These are phyloP conservation scores for Anhinga anhinga DNA, from an alignment of 2,113 vertebrate genomes.

Conservation along the genomic window DNA sequence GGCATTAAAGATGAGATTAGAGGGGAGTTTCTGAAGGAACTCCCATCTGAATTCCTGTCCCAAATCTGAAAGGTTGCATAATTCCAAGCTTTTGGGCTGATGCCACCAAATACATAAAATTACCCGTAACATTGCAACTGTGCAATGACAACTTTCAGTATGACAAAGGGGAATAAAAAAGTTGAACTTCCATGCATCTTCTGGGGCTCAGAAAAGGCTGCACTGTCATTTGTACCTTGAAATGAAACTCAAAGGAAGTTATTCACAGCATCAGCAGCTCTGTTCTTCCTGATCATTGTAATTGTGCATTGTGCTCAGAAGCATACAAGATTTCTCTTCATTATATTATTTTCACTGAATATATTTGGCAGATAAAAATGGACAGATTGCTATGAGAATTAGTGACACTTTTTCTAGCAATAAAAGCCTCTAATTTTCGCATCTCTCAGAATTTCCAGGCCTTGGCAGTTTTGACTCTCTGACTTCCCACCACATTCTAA, in stretches of 20 bases:
- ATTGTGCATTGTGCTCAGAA: background rate
- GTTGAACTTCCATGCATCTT: background rate
- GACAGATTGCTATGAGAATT: background rate
- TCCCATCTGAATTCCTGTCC: background rate
- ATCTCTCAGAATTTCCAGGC: background rate
- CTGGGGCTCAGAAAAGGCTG: background rate
- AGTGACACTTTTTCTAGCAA: background rate
- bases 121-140: background rate
- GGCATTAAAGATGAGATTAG: background rate
- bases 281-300: background rate
- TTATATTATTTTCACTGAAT: background rate
- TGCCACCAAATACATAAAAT: background rate
- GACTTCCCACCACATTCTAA: background rate
- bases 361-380: background rate
- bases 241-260: background rate
- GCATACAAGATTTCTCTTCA: background rate
- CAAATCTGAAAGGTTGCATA: background rate
- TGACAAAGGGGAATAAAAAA: background rate
- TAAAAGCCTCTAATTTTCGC: background rate
- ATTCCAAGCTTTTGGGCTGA: background rate
- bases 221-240: background rate
- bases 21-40: background rate
- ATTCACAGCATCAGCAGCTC: background rate
- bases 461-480: background rate
- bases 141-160: background rate